Evolutionary conservation across 1,140 invertebrate species (phyloP), one percentile per base, ranked within the genome.

Genomic region (Trypoxylus dichotomus): DNA sequence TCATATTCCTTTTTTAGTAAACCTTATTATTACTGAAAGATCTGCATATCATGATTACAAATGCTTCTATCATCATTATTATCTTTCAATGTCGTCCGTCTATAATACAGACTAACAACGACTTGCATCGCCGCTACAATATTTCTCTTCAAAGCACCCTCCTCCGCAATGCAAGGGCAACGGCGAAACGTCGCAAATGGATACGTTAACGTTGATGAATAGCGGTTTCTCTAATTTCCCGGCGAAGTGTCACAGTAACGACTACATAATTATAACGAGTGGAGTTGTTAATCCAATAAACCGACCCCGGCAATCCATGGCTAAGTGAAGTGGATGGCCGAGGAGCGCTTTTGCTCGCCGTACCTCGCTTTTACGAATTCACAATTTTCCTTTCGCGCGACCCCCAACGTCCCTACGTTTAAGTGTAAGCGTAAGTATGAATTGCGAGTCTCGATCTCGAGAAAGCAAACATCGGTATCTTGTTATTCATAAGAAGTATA

Each of bases 281-380:
- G 76, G 81, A 84, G 80, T 83, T 85, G 83, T 83, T 85, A 84
- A 85, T 85, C 80, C 79, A 85, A 85, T 85, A 84, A 85, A 82
- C 81, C 84, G 75, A 79, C 82, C 83, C 83, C 81, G 79, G 80
- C 81, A 83, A 84, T 84, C 47, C 19, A 83, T 79, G 78, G 79
- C 80, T 82, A 82, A 83, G 81, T 80, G 47, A 54, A 54, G 47
- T 54, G 47, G 47, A 54, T 54, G 76, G 77, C 19, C 47, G 15
- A n/a, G 47, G 47, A 37, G 3, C 32, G 37, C 71, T 41, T 73
- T 74, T 43, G 25, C 58, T 32, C 32, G 2, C 60, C 76, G 74
- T 71, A 63, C 71, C 37, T 74, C 21, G 77, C 47, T 6, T 54
- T 54, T 54, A 54, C 47, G 15, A 54, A 54, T 54, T 54, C 15